Percentiles rank a stretch among this genome's conserved stretches.
Conservation (phyloP, 2,797 vertebrate species). For the Graptemys geographica region DNA sequence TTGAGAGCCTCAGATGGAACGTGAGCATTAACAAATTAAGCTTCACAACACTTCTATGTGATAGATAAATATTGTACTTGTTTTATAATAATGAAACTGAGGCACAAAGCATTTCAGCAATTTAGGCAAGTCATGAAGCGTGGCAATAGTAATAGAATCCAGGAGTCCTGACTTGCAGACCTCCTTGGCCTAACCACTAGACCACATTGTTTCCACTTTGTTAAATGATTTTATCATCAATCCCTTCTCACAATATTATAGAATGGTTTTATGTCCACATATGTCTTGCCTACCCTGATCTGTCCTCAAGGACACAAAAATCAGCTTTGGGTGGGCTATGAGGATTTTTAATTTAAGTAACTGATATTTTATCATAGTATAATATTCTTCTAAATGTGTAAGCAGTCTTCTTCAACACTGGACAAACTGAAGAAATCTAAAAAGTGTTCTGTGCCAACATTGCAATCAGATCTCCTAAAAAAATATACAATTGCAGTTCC, state of each 20-base stretch:
- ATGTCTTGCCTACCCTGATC: not conserved
- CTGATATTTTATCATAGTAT: constrained; percentile 11
- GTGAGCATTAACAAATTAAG: not conserved
- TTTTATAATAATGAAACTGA: not conserved
- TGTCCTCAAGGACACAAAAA: not conserved
- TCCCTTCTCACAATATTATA: not conserved
- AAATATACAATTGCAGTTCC: constrained; percentile 67
- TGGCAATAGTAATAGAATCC: not conserved
- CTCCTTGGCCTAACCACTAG: not conserved
- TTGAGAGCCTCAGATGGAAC: not conserved
- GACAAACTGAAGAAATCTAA: constrained; percentile 50
- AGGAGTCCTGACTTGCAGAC: not conserved
- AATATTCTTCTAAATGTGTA: constrained; percentile 18
- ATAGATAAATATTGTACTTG: not conserved
- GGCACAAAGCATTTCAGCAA: not conserved
- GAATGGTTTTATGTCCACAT: not conserved
- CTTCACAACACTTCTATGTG: not conserved
- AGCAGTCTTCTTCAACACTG: constrained; percentile 25
- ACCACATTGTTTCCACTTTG: constrained; percentile 10
- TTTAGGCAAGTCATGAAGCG: constrained; percentile 5
- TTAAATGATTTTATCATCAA: constrained; percentile 26
- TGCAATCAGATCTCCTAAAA: constrained; percentile 40
- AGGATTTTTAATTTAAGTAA: constrained; percentile 20
- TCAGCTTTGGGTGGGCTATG: not conserved
- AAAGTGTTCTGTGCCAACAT: constrained; percentile 33